Evolutionary conservation across 2,113 vertebrate species (phyloP), one percentile per base, ranked within the genome.

Genomic region (Hydrolagus affinis): DNA sequence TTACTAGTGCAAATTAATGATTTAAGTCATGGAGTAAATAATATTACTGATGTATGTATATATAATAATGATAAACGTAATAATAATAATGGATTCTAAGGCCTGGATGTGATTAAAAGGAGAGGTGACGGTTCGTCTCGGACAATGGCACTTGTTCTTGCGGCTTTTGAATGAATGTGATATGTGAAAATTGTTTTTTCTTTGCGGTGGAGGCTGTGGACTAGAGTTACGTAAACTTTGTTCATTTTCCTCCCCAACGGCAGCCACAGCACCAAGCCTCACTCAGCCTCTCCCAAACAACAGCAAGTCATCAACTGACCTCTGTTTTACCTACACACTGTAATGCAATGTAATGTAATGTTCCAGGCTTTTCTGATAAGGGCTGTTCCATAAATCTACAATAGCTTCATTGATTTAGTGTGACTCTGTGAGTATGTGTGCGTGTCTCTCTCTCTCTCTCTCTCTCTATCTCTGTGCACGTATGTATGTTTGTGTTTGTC

Each of bases 371-470:
- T 85, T 71, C 59, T 77, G 91, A 93, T 92, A 92, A 91, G 89
- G 80, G 86, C 85, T 88, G 85, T 89, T 90, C 91, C 90, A 90
- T 87, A 88, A 89, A 92, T 92, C 89, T 89, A 80, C 57, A 60
- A 59, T 86, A 85, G 86, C 85, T 88, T 86, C 90, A 92, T 89
- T 92, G 89, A 91, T 32, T 57, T 19, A 44, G 73, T 44, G 72
- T 74, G 30, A 17, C 7, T 56, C 30, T 76, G 74, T 76, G 73
- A 10, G 74, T 76, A 17, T 76, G 74, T 76, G 74, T 57, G 30
- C 57, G 44, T 76, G 44, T 44, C 30, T n/a, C 15, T 59, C 32
- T 59, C 44, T 44, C 44, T 44, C 44, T 44, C 44, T 6, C 44
- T 1, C 44, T 44, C 1, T 44, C 44, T 44, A 1, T 44, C 44